A percentile compares a stretch with the other conserved stretches of the same genome.
Conservation (phyloP, 2,888 invertebrate genomes). For the Thyatira batis region DNA sequence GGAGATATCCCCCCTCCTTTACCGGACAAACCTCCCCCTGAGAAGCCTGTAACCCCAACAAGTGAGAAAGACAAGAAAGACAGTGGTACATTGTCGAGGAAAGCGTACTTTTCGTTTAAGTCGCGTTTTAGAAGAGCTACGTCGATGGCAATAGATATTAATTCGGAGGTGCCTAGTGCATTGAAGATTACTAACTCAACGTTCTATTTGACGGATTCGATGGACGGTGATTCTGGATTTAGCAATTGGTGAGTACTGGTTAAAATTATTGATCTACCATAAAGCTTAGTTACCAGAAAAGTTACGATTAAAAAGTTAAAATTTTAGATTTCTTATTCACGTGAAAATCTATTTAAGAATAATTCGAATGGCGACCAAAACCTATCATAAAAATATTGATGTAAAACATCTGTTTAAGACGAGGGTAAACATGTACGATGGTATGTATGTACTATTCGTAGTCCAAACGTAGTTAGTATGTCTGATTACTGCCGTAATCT, state of each 20-base stretch:
- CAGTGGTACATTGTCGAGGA: conserved; percentile 67
- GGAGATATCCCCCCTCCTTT: conserved; percentile 63
- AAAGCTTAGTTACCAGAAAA: not conserved
- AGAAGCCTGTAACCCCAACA: conserved; percentile 66
- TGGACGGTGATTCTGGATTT: conserved; percentile 85
- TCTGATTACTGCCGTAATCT: too few species aligned
- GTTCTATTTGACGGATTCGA: conserved; percentile 87
- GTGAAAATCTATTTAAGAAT: too few species aligned
- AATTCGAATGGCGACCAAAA: too few species aligned
- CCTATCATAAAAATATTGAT: too few species aligned
- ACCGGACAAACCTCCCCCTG: conserved; percentile 59
- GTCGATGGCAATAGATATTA: conserved; percentile 80
- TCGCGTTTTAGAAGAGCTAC: conserved; percentile 84
- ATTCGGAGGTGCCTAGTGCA: conserved; percentile 75
- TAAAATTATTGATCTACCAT: not conserved
- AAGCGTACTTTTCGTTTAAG: conserved; percentile 82
- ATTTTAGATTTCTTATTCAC: too few species aligned
- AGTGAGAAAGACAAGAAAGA: conserved; percentile 64
- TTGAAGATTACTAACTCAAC: conserved; percentile 85
- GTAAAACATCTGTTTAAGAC: too few species aligned
- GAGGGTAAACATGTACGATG: too few species aligned
- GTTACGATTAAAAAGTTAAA: too few species aligned
- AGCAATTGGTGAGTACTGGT: conserved; percentile 70
- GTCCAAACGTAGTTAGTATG: too few species aligned
- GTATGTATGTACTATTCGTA: too few species aligned